These are phyloP conservation scores for Tangara arthus DNA, from an alignment of 2,797 vertebrate genomes.

Conservation along the genomic window DNA sequence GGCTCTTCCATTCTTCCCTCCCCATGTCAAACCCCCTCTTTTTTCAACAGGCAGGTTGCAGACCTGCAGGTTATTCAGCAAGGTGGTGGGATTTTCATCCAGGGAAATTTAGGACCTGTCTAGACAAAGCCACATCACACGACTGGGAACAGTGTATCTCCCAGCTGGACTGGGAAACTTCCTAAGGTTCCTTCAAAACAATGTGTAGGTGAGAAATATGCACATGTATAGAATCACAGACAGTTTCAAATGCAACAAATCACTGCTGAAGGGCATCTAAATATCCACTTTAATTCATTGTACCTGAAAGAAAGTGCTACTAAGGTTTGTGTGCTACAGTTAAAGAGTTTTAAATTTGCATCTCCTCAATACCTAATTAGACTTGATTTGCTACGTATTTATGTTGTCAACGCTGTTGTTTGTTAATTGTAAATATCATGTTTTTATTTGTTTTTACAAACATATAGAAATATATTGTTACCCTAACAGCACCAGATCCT, in stretches of 20 bases:
- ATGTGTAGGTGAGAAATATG: not conserved
- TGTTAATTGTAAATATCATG: not conserved
- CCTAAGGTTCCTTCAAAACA: not conserved
- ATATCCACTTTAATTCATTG: not conserved
- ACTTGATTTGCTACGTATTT: not conserved
- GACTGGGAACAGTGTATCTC: not conserved
- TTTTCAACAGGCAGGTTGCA: not conserved
- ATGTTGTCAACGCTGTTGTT: not conserved
- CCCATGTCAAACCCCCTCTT: not conserved
- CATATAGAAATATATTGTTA: not conserved
- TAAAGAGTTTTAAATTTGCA: not conserved
- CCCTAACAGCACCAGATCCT: not conserved
- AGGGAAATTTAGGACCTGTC: not conserved
- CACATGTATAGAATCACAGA: not conserved
- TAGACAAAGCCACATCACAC: not conserved
- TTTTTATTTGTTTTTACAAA: not conserved
- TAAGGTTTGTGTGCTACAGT: not conserved
- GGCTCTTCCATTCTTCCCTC: not conserved
- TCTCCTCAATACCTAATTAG: not conserved
- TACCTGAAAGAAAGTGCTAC: not conserved
- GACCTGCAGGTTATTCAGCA: not conserved
- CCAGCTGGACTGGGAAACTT: not conserved
- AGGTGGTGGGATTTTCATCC: not conserved
- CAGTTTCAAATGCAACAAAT: not conserved
- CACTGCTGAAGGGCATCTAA: not conserved